Conservation (phyloP, 1,140 invertebrate genomes). For the Coptotermes formosanus region DNA sequence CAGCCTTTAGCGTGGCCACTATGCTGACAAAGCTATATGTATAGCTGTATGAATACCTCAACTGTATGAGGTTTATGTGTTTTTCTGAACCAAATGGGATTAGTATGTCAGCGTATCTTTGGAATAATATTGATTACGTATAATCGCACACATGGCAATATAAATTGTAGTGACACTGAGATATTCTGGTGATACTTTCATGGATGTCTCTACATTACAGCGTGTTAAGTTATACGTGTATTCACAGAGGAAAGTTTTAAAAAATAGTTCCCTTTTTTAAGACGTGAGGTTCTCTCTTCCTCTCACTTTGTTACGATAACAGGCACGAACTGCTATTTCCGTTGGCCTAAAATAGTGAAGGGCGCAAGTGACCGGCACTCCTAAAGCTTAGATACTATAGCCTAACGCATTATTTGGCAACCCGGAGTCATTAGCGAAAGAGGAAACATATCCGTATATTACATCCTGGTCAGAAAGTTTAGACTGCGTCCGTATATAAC, state of each 20-base stretch:
- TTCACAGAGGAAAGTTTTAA: neutral
- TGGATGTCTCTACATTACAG: too few species aligned
- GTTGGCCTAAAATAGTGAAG: neutral
- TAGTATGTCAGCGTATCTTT: too few species aligned
- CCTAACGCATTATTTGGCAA: conserved; percentile 1
- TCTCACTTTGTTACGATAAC: neutral
- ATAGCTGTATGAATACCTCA: too few species aligned
- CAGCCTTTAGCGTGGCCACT: too few species aligned
- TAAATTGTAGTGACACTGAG: too few species aligned
- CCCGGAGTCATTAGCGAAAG: neutral
- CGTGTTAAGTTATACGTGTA: too few species aligned
- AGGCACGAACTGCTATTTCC: neutral
- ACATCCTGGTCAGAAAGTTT: conserved; percentile 15
- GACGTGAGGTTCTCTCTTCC: neutral
- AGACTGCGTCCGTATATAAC: conserved; percentile 11
- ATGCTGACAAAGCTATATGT: too few species aligned
- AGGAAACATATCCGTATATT: conserved; percentile 19
- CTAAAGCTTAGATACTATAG: neutral
- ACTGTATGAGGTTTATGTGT: too few species aligned
- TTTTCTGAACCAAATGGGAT: too few species aligned
- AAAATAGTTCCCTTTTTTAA: neutral
- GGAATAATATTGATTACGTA: too few species aligned
- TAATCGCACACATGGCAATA: too few species aligned
- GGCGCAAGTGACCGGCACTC: neutral
- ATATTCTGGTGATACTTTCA: too few species aligned